Conservation (phyloP, 1,140 invertebrate species). For the Formica selysi region DNA sequence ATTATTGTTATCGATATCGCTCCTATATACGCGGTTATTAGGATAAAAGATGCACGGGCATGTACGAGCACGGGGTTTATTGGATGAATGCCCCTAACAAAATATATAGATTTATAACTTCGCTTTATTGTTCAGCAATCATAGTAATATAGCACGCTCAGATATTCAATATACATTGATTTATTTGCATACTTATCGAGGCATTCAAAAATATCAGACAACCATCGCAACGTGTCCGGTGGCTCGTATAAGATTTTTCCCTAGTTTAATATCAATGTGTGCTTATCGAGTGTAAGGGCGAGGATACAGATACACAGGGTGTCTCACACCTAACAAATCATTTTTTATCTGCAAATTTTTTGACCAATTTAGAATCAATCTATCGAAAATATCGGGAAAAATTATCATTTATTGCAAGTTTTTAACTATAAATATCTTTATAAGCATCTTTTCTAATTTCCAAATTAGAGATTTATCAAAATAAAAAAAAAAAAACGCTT, state of each 20-base stretch:
- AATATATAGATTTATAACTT: constrained; percentile 26
- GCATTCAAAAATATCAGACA: not conserved
- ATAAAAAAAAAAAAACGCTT: not conserved
- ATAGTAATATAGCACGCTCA: not conserved
- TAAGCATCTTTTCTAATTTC: not conserved
- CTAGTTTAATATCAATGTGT: constrained; percentile 44
- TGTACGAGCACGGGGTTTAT: not conserved
- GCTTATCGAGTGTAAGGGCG: constrained; percentile 18
- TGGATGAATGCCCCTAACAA: not conserved
- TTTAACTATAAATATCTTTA: not conserved
- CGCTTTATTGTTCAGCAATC: constrained; percentile 21
- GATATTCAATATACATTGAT: not conserved
- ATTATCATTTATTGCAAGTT: not conserved
- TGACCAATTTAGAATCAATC: not conserved
- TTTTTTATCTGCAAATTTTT: not conserved
- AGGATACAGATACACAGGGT: not conserved
- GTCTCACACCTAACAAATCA: not conserved
- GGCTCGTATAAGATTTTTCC: not conserved
- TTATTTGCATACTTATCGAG: constrained; percentile 19
- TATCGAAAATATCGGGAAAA: not conserved
- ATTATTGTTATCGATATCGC: constrained; percentile 32
- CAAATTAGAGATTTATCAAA: not conserved
- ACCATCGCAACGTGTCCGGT: not conserved
- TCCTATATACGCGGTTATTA: constrained; percentile 35
- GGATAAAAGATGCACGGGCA: constrained; percentile 37